Conservation (phyloP, 1,140 invertebrate genomes). For the Armadillidium nasatum region DNA sequence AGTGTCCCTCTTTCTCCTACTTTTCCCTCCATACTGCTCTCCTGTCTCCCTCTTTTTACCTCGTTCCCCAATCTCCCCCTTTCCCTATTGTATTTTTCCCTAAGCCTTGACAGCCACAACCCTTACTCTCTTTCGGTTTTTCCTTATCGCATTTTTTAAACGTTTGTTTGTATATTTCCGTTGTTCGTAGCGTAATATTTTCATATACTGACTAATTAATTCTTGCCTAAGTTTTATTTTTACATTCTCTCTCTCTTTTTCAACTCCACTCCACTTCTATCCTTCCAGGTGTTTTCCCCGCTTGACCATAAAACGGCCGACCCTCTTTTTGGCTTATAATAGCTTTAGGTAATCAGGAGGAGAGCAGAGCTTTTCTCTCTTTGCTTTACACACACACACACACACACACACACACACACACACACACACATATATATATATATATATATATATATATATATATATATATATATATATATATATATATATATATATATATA, state of each 20-base stretch:
- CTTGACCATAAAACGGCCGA: background rate
- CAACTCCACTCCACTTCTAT: background rate
- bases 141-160: background rate
- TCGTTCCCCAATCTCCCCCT: background rate
- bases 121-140: background rate
- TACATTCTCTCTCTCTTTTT: no score
- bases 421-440: no score
- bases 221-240: no score
- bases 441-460: no score
- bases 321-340: background rate
- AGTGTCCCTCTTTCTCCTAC: background rate
- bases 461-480: no score
- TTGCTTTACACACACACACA: no score
- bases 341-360: background rate
- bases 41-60: background rate
- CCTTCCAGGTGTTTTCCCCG: background rate
- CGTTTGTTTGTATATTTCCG: no score
- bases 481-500: no score
- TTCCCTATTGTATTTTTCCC: background rate
- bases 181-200: no score
- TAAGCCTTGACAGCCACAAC: slow-evolving; percentile 2
- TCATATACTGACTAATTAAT: no score
- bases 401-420: no score
- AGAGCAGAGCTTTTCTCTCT: background rate
- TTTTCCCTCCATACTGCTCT: background rate